These are phyloP conservation scores for Gonatopus flavifemur DNA, from an alignment of 1,140 invertebrate genomes.

Conservation along the genomic window DNA sequence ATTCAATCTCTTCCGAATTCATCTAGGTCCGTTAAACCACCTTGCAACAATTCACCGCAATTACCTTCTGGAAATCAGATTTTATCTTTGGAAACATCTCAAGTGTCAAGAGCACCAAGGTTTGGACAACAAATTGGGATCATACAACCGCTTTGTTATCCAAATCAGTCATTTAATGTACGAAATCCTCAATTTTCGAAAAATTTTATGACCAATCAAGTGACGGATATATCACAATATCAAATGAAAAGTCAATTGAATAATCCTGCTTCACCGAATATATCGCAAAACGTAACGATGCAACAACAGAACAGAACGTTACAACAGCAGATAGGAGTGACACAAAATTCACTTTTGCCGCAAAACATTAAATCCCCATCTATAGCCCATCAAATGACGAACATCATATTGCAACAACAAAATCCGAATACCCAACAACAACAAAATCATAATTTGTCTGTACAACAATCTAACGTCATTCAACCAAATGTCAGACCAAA, in stretches of 20 bases:
- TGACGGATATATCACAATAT: conserved; percentile 23
- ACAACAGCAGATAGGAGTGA: conserved; percentile 24
- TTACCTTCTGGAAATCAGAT: conserved; percentile 16
- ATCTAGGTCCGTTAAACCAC: too few species aligned
- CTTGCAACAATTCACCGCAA: too few species aligned
- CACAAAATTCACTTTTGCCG: conserved; percentile 23
- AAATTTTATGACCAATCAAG: conserved; percentile 34
- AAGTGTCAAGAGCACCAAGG: too few species aligned
- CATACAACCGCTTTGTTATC: conserved; percentile 23
- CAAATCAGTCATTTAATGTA: conserved; percentile 39
- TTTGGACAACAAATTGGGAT: conserved; percentile 11
- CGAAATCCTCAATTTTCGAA: conserved; percentile 44
- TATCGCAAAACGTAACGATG: conserved; percentile 21
- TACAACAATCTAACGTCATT: conserved; percentile 25
- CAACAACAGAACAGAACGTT: conserved; percentile 28
- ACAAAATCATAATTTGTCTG: conserved; percentile 15
- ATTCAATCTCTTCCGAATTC: conserved; percentile 16
- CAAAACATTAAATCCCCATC: conserved; percentile 23
- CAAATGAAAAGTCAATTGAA: conserved; percentile 26
- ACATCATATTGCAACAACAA: conserved; percentile 18
- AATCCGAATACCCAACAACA: conserved; percentile 22
- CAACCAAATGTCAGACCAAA: conserved; percentile 20
- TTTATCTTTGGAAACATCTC: conserved; percentile 12
- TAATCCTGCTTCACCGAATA: conserved; percentile 2
- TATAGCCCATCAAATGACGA: conserved; percentile 14